Base-by-base conservation (phyloP, 2,888 invertebrate genomes). In the Agrotis clavis region DNA sequence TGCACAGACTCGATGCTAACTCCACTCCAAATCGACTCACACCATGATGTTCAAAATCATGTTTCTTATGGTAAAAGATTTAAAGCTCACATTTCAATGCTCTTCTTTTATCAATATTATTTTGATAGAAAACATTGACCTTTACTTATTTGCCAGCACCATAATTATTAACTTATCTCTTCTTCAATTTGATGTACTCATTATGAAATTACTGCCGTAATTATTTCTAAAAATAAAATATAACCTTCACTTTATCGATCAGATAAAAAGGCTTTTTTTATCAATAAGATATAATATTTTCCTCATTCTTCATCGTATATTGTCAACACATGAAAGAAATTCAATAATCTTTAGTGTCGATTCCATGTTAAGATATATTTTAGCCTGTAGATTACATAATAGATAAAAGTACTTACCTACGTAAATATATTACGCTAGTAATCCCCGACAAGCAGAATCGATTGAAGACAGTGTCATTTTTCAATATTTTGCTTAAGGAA, bases 161-260 rank as follows among this genome's bases (percentile, higher is more conserved):
- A 7, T 30, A n/a, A n/a, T n/a, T n/a, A 35, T 21, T 21, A 48
- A 18, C 14, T 48, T 35, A 41, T 67, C 14, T 54, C 9, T n/a
- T n/a, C n/a, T n/a, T 5, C 35, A 57, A 18, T 30, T 30, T 30
- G 13, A 4, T 11, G 2, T 30, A 48, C 18, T 19, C 19, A 16
- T 21, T n/a, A 30, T 16, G 1, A 61, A 54, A 56, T 56, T n/a
- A 35, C 45, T 35, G 19, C 9, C 18, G 0, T 19, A 77, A 63
- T 77, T 18, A 75, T 63, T 70, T 77, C 63, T 59, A 63, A 63
- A 75, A 63, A 71, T 77, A 77, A 59, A 61, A 47, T 21, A 50
- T 9, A 21, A n/a, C 6, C 5, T 11, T 48, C 30, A 30, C 30
- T 5, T 5, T 30, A 5, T 30, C 30, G 5, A 30, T 30, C 30